These are phyloP conservation scores for Xenops minutus DNA, from an alignment of 2,797 vertebrate species.

Conservation along the genomic window DNA sequence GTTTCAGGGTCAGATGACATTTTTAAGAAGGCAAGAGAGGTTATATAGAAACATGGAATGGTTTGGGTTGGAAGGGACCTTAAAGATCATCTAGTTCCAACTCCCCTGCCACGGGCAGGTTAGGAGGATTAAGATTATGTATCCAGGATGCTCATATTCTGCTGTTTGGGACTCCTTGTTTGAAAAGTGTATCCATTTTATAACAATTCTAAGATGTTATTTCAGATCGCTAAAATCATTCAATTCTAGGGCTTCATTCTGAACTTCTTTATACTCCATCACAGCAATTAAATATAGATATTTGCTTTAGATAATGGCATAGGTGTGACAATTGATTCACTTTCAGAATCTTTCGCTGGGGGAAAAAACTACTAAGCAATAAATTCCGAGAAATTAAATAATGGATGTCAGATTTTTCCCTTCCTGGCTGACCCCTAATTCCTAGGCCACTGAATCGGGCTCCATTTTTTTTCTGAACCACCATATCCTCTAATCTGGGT, in stretches of 20 bases:
- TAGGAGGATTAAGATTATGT: not conserved
- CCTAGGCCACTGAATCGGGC: not conserved
- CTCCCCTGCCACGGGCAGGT: not conserved
- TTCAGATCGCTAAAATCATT: not conserved
- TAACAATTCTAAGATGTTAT: not conserved
- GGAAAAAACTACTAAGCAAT: not conserved
- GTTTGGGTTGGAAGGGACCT: not conserved
- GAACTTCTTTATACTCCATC: not conserved
- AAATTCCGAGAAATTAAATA: not conserved
- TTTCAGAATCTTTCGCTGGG: not conserved
- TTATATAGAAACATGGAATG: not conserved
- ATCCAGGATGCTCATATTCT: not conserved
- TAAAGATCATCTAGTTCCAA: not conserved
- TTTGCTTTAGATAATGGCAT: not conserved
- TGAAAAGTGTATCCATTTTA: not conserved
- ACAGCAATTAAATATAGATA: fast-evolving
- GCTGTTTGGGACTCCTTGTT: not conserved
- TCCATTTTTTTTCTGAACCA: not conserved
- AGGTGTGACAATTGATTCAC: not conserved
- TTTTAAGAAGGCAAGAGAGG: not conserved
- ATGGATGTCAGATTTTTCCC: not conserved
- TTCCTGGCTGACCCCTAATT: not conserved
- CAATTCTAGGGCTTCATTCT: not conserved
- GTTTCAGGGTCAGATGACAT: not conserved
- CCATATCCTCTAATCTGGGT: not conserved